Evolutionary conservation across 1,140 invertebrate genomes (phyloP), one percentile per base, ranked within the genome.

Genomic region (Camponotus pennsylvanicus): DNA sequence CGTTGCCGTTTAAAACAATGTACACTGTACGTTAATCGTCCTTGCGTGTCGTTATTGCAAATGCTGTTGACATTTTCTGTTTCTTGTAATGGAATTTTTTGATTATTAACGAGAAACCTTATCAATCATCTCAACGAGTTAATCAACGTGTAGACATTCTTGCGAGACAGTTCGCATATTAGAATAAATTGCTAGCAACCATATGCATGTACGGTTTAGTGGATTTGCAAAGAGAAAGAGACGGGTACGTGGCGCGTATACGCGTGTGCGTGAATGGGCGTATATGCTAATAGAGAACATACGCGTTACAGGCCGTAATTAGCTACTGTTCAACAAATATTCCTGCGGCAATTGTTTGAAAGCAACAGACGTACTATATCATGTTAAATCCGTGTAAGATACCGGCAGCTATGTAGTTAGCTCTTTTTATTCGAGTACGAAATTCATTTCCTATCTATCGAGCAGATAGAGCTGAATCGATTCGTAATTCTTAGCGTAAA

Each of bases 281-380:
- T 85, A 32, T 78, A 64, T 79, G 63, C 77, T 83, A 83, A 83
- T 83, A 45, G 52, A 83, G 69, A 83, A 83, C 63, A 42, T 67
- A 73, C 79, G 79, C 79, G 69, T 75, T 83, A 83, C 55, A 83
- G 79, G 55, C 40, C 69, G 69, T 73, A 83, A 83, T 83, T 83
- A 83, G 79, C 79, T 83, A 83, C 79, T 59, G 79, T 83, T 83
- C 79, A 61, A 32, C 55, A 45, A 75, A 75, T 83, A 70, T 61
- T 83, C 79, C 79, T 61, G 69, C 79, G 79, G 79, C 79, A 61
- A 83, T 83, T 83, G 79, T 83, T 73, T 75, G 69, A 73, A 61
- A 63, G 79, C 67, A 61, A 75, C 79, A 27, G 79, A 82, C 69
- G 11, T 61, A 49, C 40, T 52, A 21, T 71, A 75, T 73, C 32